Evolutionary conservation across 2,797 vertebrate species (phyloP).

Genomic region (Gephyroberyx darwinii): DNA sequence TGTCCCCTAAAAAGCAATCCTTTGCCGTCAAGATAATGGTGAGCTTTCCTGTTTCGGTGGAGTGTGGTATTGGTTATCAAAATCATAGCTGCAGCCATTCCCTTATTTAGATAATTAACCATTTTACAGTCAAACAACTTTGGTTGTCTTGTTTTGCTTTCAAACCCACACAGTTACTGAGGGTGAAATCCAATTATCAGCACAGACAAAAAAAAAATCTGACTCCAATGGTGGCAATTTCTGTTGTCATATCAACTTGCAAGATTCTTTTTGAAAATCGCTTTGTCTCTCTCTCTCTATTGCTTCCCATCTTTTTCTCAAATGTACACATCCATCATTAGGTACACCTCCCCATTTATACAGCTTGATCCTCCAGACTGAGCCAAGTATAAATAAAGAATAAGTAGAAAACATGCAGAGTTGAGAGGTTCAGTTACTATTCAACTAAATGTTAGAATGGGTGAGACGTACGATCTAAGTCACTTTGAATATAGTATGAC

Average conservation of each 20-base stretch:
- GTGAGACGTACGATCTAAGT: constrained; percentile 26
- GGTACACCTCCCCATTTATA: constrained; percentile 30
- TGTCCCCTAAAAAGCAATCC: neutral
- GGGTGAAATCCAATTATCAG: constrained; percentile 35
- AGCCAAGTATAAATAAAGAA: constrained; percentile 58
- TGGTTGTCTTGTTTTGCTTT: constrained; percentile 17
- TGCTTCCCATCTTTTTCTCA: neutral
- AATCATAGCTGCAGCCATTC: constrained; percentile 11
- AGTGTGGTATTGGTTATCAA: neutral
- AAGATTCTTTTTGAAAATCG: neutral
- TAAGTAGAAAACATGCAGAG: constrained; percentile 32
- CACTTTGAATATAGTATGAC: constrained; percentile 38
- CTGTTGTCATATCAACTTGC: constrained; percentile 26
- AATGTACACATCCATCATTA: constrained; percentile 3
- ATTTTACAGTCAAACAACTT: constrained; percentile 5
- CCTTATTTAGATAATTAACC: constrained; percentile 19
- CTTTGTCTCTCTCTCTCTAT: neutral
- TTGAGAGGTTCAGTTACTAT: constrained; percentile 39
- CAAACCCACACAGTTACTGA: constrained; percentile 24
- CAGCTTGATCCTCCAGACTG: constrained; percentile 32
- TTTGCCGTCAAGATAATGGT: neutral
- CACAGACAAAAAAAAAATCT: neutral
- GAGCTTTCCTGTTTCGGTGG: neutral
- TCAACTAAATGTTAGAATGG: constrained; percentile 46
- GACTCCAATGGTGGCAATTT: constrained; percentile 22